These are phyloP conservation scores for Drosophila mimica DNA, from an alignment of 2,888 invertebrate species.

Conservation along the genomic window DNA sequence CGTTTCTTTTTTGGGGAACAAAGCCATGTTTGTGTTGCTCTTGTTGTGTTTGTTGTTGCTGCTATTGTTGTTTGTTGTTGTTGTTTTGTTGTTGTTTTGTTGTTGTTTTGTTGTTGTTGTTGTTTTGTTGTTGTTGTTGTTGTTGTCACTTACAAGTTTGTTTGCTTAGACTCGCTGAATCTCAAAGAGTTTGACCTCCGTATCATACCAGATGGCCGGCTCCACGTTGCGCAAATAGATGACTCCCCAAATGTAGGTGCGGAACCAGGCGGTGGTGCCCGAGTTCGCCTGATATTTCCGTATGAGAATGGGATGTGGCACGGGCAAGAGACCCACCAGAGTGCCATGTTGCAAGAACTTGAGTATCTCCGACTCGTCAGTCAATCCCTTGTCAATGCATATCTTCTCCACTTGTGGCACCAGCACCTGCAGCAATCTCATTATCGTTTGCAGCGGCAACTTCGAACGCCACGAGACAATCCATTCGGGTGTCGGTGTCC, in stretches of 20 bases:
- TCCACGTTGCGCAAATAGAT: slow-evolving; percentile 99
- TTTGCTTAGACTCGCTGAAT: slow-evolving; percentile 93
- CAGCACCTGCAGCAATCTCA: slow-evolving; percentile 98
- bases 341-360: slow-evolving; percentile 99
- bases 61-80: slow-evolving; percentile 12
- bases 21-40: slow-evolving; percentile 45
- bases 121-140: slow-evolving; percentile 20
- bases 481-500: slow-evolving; percentile 98
- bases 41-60: slow-evolving; percentile 20
- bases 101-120: too few species aligned
- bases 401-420: slow-evolving; percentile 99
- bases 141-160: slow-evolving; percentile 39
- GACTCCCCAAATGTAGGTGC: slow-evolving; percentile 99
- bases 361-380: slow-evolving; percentile 99
- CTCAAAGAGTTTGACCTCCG: slow-evolving; percentile 99
- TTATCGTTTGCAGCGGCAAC: slow-evolving; percentile 98
- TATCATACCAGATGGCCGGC: slow-evolving; percentile 99
- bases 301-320: slow-evolving; percentile 99
- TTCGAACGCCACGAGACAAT: slow-evolving; percentile 97
- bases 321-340: slow-evolving; percentile 97
- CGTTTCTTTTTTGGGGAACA: slow-evolving; percentile 49
- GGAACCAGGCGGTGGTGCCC: slow-evolving; percentile 99
- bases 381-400: slow-evolving; percentile 99
- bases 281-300: slow-evolving; percentile 99
- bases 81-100: slow-evolving; percentile 22